Evolutionary conservation across 2,888 invertebrate species (phyloP).

Genomic region (Leucophenga montana): DNA sequence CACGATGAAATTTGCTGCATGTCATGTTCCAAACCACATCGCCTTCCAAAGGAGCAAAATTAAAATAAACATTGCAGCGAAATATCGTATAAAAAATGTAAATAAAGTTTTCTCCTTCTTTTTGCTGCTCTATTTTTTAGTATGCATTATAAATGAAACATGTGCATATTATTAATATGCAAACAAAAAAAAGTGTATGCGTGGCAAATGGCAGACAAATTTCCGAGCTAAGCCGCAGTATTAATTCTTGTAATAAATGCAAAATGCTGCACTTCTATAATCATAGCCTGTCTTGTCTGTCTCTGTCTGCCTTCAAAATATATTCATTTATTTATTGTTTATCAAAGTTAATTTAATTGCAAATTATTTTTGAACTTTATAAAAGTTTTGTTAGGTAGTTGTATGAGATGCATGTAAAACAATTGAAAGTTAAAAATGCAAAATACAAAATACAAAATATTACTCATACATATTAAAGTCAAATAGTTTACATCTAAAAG

Average conservation of each 20-base stretch:
- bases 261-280: background rate
- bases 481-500: slow-evolving; percentile 33
- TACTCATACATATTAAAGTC: no score
- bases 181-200: slow-evolving; percentile 37
- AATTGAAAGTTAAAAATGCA: background rate
- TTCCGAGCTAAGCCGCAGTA: background rate
- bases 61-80: slow-evolving; percentile 17
- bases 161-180: slow-evolving; percentile 60
- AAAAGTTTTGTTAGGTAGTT: slow-evolving; percentile 17
- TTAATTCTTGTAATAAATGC: background rate
- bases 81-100: slow-evolving; percentile 19
- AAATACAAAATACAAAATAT: background rate
- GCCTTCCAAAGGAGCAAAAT: slow-evolving; percentile 14
- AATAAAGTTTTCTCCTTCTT: slow-evolving; percentile 53
- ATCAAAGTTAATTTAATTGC: slow-evolving; percentile 53
- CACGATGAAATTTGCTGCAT: no score
- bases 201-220: slow-evolving; percentile 16
- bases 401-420: no score
- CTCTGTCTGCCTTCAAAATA: background rate
- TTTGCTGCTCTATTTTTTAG: slow-evolving; percentile 46
- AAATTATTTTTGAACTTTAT: slow-evolving; percentile 43
- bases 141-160: slow-evolving; percentile 58
- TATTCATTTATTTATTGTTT: slow-evolving; percentile 48
- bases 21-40: background rate
- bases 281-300: background rate